These are phyloP conservation scores for Chloroclysta siterata DNA, from an alignment of 2,888 invertebrate genomes.

Conservation along the genomic window DNA sequence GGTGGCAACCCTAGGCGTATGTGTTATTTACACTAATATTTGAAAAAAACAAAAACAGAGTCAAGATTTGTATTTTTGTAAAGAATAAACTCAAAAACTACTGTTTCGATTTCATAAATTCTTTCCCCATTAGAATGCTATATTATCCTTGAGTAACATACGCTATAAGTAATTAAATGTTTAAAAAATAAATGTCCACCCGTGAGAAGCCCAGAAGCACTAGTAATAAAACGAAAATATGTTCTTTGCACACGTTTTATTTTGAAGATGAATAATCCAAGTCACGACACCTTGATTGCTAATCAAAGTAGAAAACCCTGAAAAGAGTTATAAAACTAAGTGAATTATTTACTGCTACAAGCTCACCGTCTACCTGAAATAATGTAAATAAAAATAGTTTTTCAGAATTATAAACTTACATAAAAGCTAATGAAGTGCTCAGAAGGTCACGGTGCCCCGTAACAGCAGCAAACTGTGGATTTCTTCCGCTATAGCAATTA, in stretches of 20 bases:
- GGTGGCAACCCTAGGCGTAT: too few species aligned
- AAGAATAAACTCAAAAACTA: too few species aligned
- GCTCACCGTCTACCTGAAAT: slow-evolving; percentile 17
- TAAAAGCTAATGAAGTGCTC: neutral
- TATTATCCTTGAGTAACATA: too few species aligned
- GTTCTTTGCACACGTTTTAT: slow-evolving; percentile 39
- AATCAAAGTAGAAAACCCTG: slow-evolving; percentile 31
- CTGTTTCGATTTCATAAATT: too few species aligned
- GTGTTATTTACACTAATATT: too few species aligned
- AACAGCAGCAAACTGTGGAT: slow-evolving; percentile 4
- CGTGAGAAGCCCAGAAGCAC: too few species aligned
- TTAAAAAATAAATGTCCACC: too few species aligned
- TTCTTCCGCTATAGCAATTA: neutral
- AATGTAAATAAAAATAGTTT: neutral
- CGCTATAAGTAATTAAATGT: too few species aligned
- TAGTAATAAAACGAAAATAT: slow-evolving; percentile 30
- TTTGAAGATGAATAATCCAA: slow-evolving; percentile 33
- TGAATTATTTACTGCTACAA: slow-evolving; percentile 17
- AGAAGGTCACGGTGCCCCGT: neutral
- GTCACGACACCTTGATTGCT: slow-evolving; percentile 37
- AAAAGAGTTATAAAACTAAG: slow-evolving; percentile 29
- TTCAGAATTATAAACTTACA: slow-evolving; percentile 12
- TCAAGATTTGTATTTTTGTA: too few species aligned
- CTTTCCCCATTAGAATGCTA: too few species aligned
- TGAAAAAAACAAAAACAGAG: too few species aligned